phyloP scores from a whole-genome alignment of 2,888 invertebrate species.

The Drosophila helvetica region DNA sequence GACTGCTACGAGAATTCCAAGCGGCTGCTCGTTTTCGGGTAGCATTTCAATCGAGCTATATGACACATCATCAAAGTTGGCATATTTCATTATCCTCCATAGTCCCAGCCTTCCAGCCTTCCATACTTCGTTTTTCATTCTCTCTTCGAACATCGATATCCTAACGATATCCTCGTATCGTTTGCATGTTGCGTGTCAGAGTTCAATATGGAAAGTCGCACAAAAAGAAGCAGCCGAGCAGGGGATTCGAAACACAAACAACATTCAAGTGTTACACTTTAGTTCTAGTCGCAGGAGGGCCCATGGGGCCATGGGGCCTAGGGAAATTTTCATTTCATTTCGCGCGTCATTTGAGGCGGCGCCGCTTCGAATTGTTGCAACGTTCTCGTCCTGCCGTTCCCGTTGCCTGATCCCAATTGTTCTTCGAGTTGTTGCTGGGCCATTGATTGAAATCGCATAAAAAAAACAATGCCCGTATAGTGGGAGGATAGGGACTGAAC shows the following conservation, averaged over 20 bases:
- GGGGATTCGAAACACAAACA: slow-evolving; percentile 72
- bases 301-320: neutral
- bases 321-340: slow-evolving; percentile 75
- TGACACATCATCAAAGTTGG: slow-evolving; percentile 78
- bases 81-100: slow-evolving; percentile 71
- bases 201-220: slow-evolving; percentile 66
- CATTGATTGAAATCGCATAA: slow-evolving; percentile 78
- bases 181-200: slow-evolving; percentile 73
- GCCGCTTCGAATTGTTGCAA: slow-evolving; percentile 74
- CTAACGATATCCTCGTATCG: slow-evolving; percentile 31
- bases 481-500: neutral
- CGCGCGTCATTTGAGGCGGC: slow-evolving; percentile 78
- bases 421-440: slow-evolving; percentile 33
- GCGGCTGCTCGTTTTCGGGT: slow-evolving; percentile 23
- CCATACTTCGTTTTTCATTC: neutral
- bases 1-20: neutral
- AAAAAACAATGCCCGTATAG: slow-evolving; percentile 58
- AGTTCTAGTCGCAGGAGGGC: slow-evolving; percentile 42
- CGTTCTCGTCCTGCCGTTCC: neutral
- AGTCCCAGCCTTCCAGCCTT: neutral
- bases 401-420: slow-evolving; percentile 27
- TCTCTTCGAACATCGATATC: slow-evolving; percentile 57
- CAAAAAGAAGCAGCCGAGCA: slow-evolving; percentile 14
- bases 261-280: slow-evolving; percentile 74
- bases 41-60: slow-evolving; percentile 70